Evolutionary conservation across 2,113 vertebrate genomes (phyloP), one percentile per base, ranked within the genome.

Genomic region (Austrofundulus limnaeus): DNA sequence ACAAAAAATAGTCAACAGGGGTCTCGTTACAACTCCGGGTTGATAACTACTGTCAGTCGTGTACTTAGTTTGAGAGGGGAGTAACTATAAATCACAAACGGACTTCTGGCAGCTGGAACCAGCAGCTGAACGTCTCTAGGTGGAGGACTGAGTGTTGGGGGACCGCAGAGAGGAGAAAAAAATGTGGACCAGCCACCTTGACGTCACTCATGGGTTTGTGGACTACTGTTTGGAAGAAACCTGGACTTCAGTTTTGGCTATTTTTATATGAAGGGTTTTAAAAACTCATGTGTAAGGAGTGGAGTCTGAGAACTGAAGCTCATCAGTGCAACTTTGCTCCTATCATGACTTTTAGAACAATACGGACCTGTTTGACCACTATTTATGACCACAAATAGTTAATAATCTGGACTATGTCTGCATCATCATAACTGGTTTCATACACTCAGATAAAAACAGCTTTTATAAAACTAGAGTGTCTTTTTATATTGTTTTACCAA

Each of bases 41-140:
- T 75, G 66, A 71, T 56, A 63, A 78, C 55, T 67, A 70, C 72
- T 71, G 60, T 56, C 63, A 69, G 50, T 65, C 61, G 39, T 70
- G 39, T 34, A 52, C 15, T 57, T 59, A 53, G 41, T 20, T 47
- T 76, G 13, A 53, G 23, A 65, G 23, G 2, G 5, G 16, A 47
- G 17, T 37, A 15, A 66, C 43, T 38, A 52, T 42, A 54, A 54
- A 77, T 69, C 46, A 65, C 10, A 72, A 53, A 23, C 75, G 24
- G 55, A 31, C 53, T 70, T 67, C 28, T 65, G 28, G 2, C 17
- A 51, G 43, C 39, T 21, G 23, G 65, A 52, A 55, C 20, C 28
- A 61, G 16, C 6, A 39, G 16, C n/a, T 54, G 15, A 66, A 60
- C 16, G 46, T 17, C 38, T 31, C 37, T 1, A 12, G 13, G 11